These are phyloP conservation scores for Lithophane socia DNA, from an alignment of 2,888 invertebrate species.

Conservation along the genomic window DNA sequence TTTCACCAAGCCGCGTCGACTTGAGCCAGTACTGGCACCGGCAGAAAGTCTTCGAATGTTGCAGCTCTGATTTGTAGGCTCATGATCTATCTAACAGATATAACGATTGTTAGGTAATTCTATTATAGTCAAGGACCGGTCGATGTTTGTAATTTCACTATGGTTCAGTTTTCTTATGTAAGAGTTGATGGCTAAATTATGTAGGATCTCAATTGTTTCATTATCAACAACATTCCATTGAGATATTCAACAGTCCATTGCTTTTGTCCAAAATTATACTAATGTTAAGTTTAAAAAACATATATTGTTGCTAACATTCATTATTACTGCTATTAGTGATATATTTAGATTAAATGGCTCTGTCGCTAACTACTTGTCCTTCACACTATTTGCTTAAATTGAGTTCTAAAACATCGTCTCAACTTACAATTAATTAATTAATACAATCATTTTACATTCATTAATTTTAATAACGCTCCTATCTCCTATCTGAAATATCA, in stretches of 20 bases:
- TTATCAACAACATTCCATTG: neutral
- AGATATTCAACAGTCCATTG: neutral
- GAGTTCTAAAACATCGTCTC: constrained; percentile 2
- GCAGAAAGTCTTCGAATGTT: constrained; percentile 48
- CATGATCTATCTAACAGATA: constrained; percentile 23
- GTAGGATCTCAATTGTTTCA: neutral
- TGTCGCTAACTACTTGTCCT: neutral
- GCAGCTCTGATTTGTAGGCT: constrained; percentile 40
- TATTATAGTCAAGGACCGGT: constrained; percentile 16
- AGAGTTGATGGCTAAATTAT: neutral
- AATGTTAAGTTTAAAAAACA: neutral
- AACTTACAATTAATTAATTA: constrained; percentile 2
- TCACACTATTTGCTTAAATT: constrained; percentile 6
- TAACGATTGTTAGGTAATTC: constrained; percentile 27
- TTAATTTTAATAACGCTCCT: constrained; percentile 17
- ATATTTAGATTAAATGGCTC: neutral
- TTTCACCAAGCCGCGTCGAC: constrained; percentile 75
- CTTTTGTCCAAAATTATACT: neutral
- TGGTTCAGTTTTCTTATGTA: neutral
- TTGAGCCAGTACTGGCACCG: constrained; percentile 28
- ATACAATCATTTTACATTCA: constrained; percentile 19
- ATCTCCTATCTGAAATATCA: constrained; percentile 14
- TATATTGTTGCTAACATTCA: neutral
- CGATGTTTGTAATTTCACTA: constrained; percentile 7
- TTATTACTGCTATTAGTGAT: neutral